phyloP scores from a whole-genome alignment of 2,888 invertebrate species.

The Athalia circularis region DNA sequence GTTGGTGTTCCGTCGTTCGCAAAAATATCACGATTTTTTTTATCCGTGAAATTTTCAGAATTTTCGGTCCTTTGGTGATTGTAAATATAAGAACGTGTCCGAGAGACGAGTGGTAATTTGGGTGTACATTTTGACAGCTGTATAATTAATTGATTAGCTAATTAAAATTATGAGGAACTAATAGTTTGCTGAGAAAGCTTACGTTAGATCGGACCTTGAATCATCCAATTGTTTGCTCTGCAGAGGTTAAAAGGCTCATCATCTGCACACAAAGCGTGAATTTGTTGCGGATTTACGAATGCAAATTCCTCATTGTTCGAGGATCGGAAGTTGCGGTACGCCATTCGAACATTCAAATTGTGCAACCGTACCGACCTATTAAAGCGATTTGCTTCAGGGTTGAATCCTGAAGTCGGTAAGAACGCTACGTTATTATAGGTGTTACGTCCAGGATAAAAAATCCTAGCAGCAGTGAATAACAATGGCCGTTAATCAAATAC shows the following conservation, averaged over 20 bases:
- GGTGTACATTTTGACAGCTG: neutral
- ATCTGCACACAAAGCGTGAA: constrained; percentile 30
- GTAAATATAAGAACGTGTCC: no score
- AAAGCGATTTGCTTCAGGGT: constrained; percentile 23
- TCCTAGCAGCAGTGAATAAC: constrained; percentile 21
- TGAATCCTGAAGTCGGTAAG: constrained; percentile 14
- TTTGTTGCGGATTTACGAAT: constrained; percentile 36
- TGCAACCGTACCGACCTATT: constrained; percentile 28
- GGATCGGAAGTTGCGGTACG: constrained; percentile 35
- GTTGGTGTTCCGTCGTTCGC: neutral
- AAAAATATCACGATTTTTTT: neutral
- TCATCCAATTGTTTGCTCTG: constrained; percentile 35
- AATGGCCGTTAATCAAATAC: constrained; percentile 13
- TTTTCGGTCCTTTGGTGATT: no score
- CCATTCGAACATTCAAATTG: constrained; percentile 23
- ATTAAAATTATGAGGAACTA: neutral
- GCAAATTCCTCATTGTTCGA: constrained; percentile 38
- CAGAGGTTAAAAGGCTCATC: constrained; percentile 9
- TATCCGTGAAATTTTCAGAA: no score
- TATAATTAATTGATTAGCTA: neutral
- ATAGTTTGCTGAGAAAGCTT: neutral
- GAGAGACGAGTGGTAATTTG: neutral
- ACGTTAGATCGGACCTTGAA: constrained; percentile 9
- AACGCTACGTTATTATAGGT: neutral
- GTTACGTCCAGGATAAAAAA: neutral